Conservation (phyloP, 2,797 vertebrate species). For the Pogoniulus pusillus region DNA sequence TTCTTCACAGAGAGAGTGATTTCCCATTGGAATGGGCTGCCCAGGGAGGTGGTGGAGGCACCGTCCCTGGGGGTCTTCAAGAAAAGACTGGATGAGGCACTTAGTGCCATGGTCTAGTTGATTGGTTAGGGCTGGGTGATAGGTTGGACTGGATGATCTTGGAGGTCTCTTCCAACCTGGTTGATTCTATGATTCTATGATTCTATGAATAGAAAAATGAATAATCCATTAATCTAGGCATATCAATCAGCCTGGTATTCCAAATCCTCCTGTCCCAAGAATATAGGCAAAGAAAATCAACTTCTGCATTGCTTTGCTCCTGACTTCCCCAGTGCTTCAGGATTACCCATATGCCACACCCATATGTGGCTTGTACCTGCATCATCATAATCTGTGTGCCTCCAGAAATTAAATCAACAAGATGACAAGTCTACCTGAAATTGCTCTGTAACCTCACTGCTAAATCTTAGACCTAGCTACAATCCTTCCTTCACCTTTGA, state of each 20-base stretch:
- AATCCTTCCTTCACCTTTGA: not conserved
- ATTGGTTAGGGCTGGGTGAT: too few relatives aligned
- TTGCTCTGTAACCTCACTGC: not conserved
- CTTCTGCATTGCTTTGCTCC: not conserved
- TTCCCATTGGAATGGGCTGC: too few relatives aligned
- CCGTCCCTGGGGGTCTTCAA: too few relatives aligned
- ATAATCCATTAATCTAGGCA: not conserved
- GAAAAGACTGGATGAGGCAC: too few relatives aligned
- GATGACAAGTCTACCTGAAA: not conserved
- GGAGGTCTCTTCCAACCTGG: too few relatives aligned
- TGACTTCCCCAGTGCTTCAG: not conserved
- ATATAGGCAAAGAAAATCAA: not conserved
- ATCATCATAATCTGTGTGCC: not conserved
- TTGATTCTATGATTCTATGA: too few relatives aligned
- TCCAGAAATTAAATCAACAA: not conserved
- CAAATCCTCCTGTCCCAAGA: not conserved
- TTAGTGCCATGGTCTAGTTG: too few relatives aligned
- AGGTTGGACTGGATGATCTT: too few relatives aligned
- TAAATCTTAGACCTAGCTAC: not conserved
- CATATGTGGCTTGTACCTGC: not conserved
- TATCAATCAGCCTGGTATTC: not conserved
- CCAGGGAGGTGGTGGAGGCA: too few relatives aligned
- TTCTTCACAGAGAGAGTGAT: too few relatives aligned
- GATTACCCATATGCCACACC: not conserved
- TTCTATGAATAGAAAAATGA: not conserved